Evolutionary conservation across 1,140 invertebrate species (phyloP), one percentile per base, ranked within the genome.

Genomic region (Drosophila parvula): DNA sequence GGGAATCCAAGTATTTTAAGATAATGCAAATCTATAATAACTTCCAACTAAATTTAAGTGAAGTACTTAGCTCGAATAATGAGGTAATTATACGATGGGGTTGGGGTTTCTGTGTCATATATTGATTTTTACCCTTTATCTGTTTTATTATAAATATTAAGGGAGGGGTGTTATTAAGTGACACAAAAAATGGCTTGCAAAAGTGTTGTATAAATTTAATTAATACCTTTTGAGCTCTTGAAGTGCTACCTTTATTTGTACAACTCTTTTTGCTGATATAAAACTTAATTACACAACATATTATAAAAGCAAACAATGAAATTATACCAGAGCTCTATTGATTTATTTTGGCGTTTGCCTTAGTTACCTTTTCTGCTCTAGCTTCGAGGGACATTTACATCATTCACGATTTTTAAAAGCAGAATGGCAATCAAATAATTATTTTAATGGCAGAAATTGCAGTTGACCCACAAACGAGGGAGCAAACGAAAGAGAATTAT

Each of bases 391-490:
- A 44, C 11, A 14, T 55, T 28, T 65, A 65, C 48, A 48, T 32
- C 27, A 36, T 44, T 40, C 16, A 40, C 44, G 27, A 40, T 38
- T 68, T 70, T 68, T 47, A 55, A 57, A 56, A 60, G 41, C 56
- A 44, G 40, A 51, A 79, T 38, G 30, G 45, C 69, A 74, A 69
- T 76, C 41, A 65, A 84, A 63, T 79, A 67, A 84, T 82, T 82
- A 79, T 55, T 67, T 79, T 83, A 79, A 79, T 76, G 51, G 53
- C 44, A 76, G 11, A 76, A 83, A 84, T 84, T 79, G 81, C 71
- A 79, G 61, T 78, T 79, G 71, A 62, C 71, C 41, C 47, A 50
- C 59, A 50, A 77, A 75, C 34, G 61, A 50, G 43, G 9, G 44
- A 67, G 65, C 58, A 67, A 79, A 64, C 51, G 45, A 61, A 77